phyloP scores from a whole-genome alignment of 2,888 invertebrate genomes.

The Ditula angustiorana region DNA sequence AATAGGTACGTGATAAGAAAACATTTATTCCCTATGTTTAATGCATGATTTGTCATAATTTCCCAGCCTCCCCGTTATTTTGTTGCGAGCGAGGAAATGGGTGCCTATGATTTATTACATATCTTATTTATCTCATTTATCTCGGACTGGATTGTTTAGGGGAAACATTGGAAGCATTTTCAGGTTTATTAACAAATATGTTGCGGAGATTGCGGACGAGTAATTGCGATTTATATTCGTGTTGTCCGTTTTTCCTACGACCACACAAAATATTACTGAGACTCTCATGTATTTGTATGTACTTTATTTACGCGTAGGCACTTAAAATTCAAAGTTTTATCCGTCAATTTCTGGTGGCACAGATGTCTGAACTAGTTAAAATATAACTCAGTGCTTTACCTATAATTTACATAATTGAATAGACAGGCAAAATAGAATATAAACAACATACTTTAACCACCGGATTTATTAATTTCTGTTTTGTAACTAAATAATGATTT shows the following conservation, averaged over 20 bases:
- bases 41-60: slow-evolving; percentile 86
- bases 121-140: slow-evolving; percentile 81
- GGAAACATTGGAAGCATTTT: slow-evolving; percentile 65
- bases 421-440: slow-evolving; percentile 26
- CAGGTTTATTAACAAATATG: slow-evolving; percentile 75
- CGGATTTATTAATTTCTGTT: slow-evolving; percentile 21
- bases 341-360: neutral
- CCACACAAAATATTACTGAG: neutral
- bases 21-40: slow-evolving; percentile 86
- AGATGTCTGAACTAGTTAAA: slow-evolving; percentile 9
- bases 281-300: neutral
- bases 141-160: slow-evolving; percentile 73
- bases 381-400: slow-evolving; percentile 14
- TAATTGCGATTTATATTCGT: slow-evolving; percentile 58
- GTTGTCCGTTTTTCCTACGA: slow-evolving; percentile 13
- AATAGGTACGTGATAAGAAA: slow-evolving; percentile 86
- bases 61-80: slow-evolving; percentile 82
- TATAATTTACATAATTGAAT: slow-evolving; percentile 30
- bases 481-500: slow-evolving; percentile 19
- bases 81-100: slow-evolving; percentile 78
- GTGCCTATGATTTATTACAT: slow-evolving; percentile 79
- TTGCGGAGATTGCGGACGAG: slow-evolving; percentile 60
- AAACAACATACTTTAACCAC: slow-evolving; percentile 17
- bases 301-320: neutral
- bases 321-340: neutral